Evolutionary conservation across 2,888 invertebrate species (phyloP).

Genomic region (Ellobium chinense): DNA sequence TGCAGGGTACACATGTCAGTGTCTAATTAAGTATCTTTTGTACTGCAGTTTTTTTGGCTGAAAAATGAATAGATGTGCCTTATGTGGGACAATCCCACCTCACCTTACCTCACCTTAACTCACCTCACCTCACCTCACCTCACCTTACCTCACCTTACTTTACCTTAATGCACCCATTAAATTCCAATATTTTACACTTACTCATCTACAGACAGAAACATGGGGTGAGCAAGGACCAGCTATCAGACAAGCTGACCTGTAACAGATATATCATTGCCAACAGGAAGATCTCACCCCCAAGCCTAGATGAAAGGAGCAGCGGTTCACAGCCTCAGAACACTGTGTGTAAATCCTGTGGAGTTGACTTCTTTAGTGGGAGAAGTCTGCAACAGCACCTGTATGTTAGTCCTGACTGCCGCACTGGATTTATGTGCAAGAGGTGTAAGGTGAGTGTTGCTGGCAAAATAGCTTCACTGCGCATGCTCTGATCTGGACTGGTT

Average conservation of each 20-base stretch:
- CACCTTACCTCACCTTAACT: too few species aligned
- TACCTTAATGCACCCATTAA: too few species aligned
- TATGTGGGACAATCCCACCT: too few species aligned
- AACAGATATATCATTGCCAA: slow-evolving; percentile 32
- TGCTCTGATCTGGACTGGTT: too few species aligned
- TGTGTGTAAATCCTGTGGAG: slow-evolving; percentile 79
- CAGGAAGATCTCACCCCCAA: not conserved
- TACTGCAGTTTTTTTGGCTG: too few species aligned
- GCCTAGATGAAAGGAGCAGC: not conserved
- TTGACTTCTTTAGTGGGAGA: slow-evolving; percentile 79
- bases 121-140: too few species aligned
- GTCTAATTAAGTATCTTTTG: too few species aligned
- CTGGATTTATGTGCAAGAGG: slow-evolving; percentile 15
- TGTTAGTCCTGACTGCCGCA: not conserved
- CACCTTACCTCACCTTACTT: too few species aligned
- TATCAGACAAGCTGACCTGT: slow-evolving; percentile 19
- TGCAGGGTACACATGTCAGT: too few species aligned
- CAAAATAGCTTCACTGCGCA: too few species aligned
- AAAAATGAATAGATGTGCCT: too few species aligned
- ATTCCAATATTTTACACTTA: too few species aligned
- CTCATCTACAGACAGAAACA: slow-evolving; percentile 40
- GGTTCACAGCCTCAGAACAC: slow-evolving; percentile 50
- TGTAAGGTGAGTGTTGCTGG: not conserved
- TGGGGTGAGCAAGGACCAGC: slow-evolving; percentile 25
- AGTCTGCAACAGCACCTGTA: slow-evolving; percentile 79